Percentiles rank a stretch among this genome's conserved stretches.
These are phyloP conservation scores for Ophion obscuratus DNA, from an alignment of 2,888 invertebrate species.

Conservation along the genomic window DNA sequence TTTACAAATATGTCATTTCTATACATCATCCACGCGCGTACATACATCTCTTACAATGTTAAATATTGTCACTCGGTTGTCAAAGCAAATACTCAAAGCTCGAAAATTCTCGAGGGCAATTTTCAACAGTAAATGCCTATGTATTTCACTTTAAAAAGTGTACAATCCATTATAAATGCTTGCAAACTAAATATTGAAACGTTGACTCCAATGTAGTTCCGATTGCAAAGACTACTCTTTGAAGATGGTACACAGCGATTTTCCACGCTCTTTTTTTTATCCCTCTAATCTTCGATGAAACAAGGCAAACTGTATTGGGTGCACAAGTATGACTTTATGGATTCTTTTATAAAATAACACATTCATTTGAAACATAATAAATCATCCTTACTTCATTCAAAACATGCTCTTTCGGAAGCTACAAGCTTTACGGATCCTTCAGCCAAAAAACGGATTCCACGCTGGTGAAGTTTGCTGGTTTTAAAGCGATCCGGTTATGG, in stretches of 20 bases:
- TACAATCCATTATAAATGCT: neutral
- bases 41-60: neutral
- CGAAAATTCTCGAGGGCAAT: neutral
- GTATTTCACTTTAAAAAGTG: conserved; percentile 9
- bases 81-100: neutral
- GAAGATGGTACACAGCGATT: neutral
- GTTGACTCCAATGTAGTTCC: conserved; percentile 2
- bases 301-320: neutral
- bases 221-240: conserved; percentile 17
- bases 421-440: no score
- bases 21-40: no score
- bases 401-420: no score
- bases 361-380: no score
- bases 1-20: neutral
- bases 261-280: neutral
- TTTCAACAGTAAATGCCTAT: neutral
- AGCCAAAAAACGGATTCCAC: no score
- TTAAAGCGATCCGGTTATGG: no score
- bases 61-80: neutral
- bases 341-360: no score
- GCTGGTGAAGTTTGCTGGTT: no score
- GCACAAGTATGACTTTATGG: no score
- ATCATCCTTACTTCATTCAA: no score
- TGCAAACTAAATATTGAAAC: neutral
- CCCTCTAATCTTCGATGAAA: neutral